Evolutionary conservation across 2,797 vertebrate genomes (phyloP).

Genomic region (Pseudopleuronectes americanus): DNA sequence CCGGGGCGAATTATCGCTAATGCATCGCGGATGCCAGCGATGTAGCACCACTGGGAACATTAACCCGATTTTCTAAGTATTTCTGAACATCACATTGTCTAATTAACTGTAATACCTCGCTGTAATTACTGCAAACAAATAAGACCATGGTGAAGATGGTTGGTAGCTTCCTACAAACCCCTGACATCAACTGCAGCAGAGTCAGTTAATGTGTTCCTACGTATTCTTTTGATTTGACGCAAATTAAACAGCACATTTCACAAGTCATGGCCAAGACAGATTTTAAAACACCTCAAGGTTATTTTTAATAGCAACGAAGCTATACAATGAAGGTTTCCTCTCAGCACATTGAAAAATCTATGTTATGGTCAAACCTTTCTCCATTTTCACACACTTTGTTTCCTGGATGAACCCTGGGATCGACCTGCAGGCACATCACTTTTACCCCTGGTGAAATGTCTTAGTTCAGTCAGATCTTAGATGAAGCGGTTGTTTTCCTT

Average conservation of each 20-base stretch:
- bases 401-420: background rate
- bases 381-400: background rate
- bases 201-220: background rate
- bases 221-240: background rate
- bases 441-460: background rate
- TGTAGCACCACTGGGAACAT: constrained; percentile 26
- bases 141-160: constrained; percentile 11
- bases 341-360: constrained; percentile 10
- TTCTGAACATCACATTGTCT: constrained; percentile 31
- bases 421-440: background rate
- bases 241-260: background rate
- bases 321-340: background rate
- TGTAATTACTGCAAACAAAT: constrained; percentile 43
- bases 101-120: constrained; percentile 41
- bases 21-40: constrained; percentile 36
- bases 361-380: background rate
- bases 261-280: background rate
- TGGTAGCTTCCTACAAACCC: constrained; percentile 5
- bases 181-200: background rate
- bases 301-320: constrained; percentile 12
- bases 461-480: background rate
- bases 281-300: constrained; percentile 12
- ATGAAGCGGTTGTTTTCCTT: background rate
- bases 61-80: constrained; percentile 32
- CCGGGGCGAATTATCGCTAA: constrained; percentile 40